Evolutionary conservation across 2,888 invertebrate genomes (phyloP), one percentile per base, ranked within the genome.

Genomic region (Amphipyra berbera): DNA sequence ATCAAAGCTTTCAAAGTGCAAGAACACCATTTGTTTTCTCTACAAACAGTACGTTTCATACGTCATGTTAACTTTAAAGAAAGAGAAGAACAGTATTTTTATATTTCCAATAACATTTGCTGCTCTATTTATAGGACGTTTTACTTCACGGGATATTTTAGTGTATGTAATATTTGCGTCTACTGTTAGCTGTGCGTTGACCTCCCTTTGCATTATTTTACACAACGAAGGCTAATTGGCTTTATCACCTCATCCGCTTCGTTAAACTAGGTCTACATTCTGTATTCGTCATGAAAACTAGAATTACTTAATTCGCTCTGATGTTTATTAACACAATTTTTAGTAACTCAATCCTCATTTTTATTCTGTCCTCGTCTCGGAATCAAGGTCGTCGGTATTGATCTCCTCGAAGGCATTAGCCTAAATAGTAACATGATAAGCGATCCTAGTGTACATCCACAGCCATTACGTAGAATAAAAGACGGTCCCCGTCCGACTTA

Each of bases 381-480:
- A 61, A 65, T 67, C 79, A 79, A 79, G 81, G 79, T 68, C 73
- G 50, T 27, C 27, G 30, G 45, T 73, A 75, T 79, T 76, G 79
- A 68, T 67, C 69, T 58, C 21, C 66, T 54, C 66, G 68, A 73
- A 80, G 75, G 76, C 80, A 79, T 81, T 78, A 76, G 59, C 73
- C 73, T 71, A 76, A 81, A 79, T 68, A 73, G 82, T 84, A 82
- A 82, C 79, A 75, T 82, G 84, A 85, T 83, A 86, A 82, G 79
- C 81, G 80, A 78, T 82, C 77, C 68, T 78, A 76, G 73, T 77
- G 77, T 81, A 81, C 79, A 82, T 83, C 70, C 71, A 72, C 65
- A 79, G 67, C 79, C 81, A 84, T 87, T 84, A 87, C 73, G 60
- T 68, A 59, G 77, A 82, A 87, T 85, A 87, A 85, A 88, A 85